A percentile compares a stretch with the other conserved stretches of the same genome.
Evolutionary conservation across 2,113 vertebrate genomes (phyloP).

Genomic region (Actenoides lindsayi): DNA sequence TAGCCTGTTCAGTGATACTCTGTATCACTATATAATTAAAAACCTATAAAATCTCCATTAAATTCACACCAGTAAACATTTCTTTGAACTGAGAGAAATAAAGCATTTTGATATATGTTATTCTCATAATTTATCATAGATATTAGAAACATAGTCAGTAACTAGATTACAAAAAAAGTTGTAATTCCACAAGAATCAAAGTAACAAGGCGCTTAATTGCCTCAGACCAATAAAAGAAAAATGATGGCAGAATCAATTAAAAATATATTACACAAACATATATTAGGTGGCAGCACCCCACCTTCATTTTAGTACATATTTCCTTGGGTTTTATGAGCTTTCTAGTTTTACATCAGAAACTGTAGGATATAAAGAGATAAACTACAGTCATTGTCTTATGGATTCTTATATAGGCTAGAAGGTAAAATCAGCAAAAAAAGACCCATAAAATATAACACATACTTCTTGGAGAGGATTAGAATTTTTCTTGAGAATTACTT

Average conservation of each 20-base stretch:
- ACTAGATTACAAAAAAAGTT: constrained; percentile 55
- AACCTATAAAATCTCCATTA: constrained; percentile 45
- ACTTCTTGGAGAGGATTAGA: neutral
- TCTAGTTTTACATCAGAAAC: constrained; percentile 5
- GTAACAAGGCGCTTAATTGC: constrained; percentile 59
- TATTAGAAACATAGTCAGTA: constrained; percentile 55
- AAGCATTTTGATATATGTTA: constrained; percentile 44
- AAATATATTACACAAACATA: constrained; percentile 57
- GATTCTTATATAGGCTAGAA: neutral
- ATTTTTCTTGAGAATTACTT: neutral
- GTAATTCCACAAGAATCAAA: constrained; percentile 66
- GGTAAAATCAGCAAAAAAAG: neutral
- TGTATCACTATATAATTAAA: neutral
- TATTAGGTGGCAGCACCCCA: constrained; percentile 36
- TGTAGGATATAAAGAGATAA: constrained; percentile 2
- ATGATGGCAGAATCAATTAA: constrained; percentile 38
- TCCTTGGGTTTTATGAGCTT: neutral
- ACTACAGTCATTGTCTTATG: neutral
- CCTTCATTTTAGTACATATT: constrained; percentile 22
- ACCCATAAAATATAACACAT: neutral
- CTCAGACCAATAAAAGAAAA: constrained; percentile 68
- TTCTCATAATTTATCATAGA: constrained; percentile 22
- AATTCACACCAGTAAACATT: constrained; percentile 62
- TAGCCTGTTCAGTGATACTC: constrained; percentile 18
- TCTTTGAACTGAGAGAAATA: constrained; percentile 51